Base-by-base conservation (phyloP, 1,140 invertebrate genomes). In the Aphidius ervi region DNA sequence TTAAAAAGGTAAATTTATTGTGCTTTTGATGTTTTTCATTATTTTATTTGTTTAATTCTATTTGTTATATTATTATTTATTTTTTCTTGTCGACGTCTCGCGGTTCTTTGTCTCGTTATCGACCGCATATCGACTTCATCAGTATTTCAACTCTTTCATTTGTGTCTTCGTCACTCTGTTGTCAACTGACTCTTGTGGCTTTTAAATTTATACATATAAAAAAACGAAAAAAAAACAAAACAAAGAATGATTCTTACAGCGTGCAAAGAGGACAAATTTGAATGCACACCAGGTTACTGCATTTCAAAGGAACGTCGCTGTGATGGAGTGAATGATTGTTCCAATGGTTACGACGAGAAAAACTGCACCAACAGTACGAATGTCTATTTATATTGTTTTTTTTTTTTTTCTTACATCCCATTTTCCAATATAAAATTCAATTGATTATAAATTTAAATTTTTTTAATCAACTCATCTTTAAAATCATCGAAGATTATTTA, bases 271-370 rank as follows among this genome's bases (percentile, higher is more conserved):
- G 65, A 82, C 58, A 74, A 87, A 66, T 77, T 84, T 64, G 80
- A 80, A 67, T 88, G 86, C 68, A 70, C 78, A 40, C 80, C 80
- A 64, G 84, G 84, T 9, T 85, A 84, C 68, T 93, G 90, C 73
- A 83, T 93, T 43, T 75, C 82, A 6, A 68, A 73, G 45, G 73
- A 77, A 2, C 84, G 83, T 73, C 77, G 82, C 10, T 94, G 92
- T 77, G 88, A 94, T 75, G 86, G 87, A 2, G 73, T 82, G 58
- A 75, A 79, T 54, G 87, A 93, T 69, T 93, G 90, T 70, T 67
- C 71, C 6, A 82, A 86, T 72, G 83, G 82, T 46, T 84, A 83
- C 48, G 90, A 92, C 73, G 90, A 93, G 72, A 65, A 81, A 63
- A 77, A 82, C 61, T 89, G 88, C 73, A 60, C 43, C 59, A 69